phyloP scores from a whole-genome alignment of 2,888 invertebrate species.

The Crocallis elinguaria region DNA sequence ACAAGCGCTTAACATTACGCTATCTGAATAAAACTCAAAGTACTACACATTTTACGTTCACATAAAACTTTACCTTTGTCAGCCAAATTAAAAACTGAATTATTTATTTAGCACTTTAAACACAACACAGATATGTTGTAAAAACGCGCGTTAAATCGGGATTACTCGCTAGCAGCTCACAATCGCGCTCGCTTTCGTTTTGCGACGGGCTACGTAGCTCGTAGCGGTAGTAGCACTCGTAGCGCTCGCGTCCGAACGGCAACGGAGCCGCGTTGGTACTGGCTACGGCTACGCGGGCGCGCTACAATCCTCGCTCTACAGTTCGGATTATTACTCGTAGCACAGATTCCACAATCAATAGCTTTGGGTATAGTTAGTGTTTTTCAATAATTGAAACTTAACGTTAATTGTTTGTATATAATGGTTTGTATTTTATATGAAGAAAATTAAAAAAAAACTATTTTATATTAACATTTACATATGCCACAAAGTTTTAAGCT shows the following conservation, averaged over 20 bases:
- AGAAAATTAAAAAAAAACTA: no score
- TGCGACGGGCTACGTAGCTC: constrained; percentile 32
- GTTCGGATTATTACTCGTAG: constrained; percentile 73
- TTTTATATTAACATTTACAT: no score
- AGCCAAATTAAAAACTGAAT: constrained; percentile 31
- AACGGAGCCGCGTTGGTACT: constrained; percentile 75
- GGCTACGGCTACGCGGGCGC: constrained; percentile 74
- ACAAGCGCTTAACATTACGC: constrained; percentile 62
- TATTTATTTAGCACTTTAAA: constrained; percentile 37
- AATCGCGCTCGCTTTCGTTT: constrained; percentile 37
- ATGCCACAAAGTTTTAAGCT: no score
- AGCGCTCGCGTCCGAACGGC: constrained; percentile 58
- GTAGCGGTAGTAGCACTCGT: constrained; percentile 47
- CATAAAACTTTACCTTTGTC: constrained; percentile 58
- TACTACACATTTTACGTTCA: constrained; percentile 55
- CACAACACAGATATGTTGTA: constrained; percentile 61
- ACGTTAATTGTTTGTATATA: background rate
- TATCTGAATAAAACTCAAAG: constrained; percentile 58
- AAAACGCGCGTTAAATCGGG: constrained; percentile 4
- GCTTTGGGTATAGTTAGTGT: constrained; percentile 50
- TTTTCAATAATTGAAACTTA: constrained; percentile 27
- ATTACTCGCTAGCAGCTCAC: constrained; percentile 7
- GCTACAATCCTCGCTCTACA: constrained; percentile 68
- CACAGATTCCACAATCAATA: constrained; percentile 80
- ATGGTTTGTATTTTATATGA: background rate